Evolutionary conservation across 1,140 invertebrate species (phyloP).

Genomic region (Drosophila lacertosa): DNA sequence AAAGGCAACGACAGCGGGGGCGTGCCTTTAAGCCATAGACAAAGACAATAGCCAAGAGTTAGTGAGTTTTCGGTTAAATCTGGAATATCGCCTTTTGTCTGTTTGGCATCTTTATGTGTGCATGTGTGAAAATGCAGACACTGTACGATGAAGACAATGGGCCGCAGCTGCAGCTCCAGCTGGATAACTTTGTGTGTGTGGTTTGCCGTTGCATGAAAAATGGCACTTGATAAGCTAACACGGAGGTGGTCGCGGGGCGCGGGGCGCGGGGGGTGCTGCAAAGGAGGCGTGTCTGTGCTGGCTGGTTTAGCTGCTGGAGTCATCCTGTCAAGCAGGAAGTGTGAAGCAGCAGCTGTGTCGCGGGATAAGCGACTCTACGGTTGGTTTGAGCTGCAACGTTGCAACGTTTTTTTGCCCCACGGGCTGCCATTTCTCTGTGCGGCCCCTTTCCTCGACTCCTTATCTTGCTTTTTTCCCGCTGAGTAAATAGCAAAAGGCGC

Average conservation of each 20-base stretch:
- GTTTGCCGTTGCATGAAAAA: constrained; percentile 77
- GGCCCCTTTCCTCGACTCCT: constrained; percentile 1
- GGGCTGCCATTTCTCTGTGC: constrained; percentile 63
- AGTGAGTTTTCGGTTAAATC: no score
- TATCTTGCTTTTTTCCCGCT: constrained; percentile 55
- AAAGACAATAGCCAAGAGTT: constrained; percentile 32
- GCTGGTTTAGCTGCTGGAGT: constrained; percentile 32
- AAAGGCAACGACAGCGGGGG: no score
- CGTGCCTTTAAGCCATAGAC: constrained; percentile 35
- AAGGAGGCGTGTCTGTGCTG: neutral
- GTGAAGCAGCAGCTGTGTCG: constrained; percentile 59
- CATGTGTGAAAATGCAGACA: constrained; percentile 60
- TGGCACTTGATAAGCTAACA: constrained; percentile 78
- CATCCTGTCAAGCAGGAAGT: constrained; percentile 77
- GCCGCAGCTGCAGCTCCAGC: constrained; percentile 50
- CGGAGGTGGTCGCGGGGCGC: no score
- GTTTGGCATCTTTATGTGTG: constrained; percentile 44
- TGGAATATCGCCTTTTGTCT: constrained; percentile 68
- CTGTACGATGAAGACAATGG: constrained; percentile 61
- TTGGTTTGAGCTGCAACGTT: constrained; percentile 41
- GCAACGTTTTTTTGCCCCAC: constrained; percentile 61
- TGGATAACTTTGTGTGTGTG: constrained; percentile 73
- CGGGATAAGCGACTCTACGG: constrained; percentile 48
- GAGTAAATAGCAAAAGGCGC: constrained; percentile 80
- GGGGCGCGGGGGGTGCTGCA: neutral